Conservation (phyloP, 2,113 vertebrate species). For the Zosterops pallidus region DNA sequence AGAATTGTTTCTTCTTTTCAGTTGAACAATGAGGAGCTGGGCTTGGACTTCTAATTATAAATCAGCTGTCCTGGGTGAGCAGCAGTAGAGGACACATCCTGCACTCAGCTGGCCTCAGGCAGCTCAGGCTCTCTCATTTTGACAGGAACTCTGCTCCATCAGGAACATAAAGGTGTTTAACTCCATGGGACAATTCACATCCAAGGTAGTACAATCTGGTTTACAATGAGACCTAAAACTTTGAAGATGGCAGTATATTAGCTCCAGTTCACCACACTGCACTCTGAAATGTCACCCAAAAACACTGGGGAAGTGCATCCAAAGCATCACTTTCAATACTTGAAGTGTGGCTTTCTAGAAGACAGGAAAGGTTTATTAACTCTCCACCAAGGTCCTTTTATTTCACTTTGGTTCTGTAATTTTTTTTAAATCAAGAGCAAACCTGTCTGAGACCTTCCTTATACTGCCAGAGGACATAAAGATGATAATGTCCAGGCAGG, state of each 20-base stretch:
- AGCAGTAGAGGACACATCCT: not conserved
- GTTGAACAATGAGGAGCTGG: not conserved
- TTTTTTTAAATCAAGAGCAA: not conserved
- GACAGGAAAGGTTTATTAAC: not conserved
- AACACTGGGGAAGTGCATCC: not conserved
- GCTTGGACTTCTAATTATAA: not conserved
- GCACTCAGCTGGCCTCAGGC: not conserved
- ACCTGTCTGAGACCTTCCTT: not conserved
- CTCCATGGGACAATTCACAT: not conserved
- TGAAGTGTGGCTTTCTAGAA: not conserved
- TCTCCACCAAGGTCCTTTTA: not conserved
- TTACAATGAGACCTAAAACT: not conserved
- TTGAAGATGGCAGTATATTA: not conserved
- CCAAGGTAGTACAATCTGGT: not conserved
- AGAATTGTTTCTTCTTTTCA: not conserved
- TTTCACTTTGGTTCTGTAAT: not conserved
- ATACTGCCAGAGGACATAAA: not conserved
- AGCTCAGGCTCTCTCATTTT: not conserved
- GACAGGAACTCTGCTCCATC: not conserved
- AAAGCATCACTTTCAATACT: not conserved
- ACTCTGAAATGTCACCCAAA: not conserved
- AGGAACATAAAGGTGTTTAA: not conserved
- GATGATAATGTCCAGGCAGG: not conserved
- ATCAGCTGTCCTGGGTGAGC: not conserved
- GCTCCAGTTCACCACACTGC: not conserved